These are phyloP conservation scores for Barbus barbus DNA, from an alignment of 2,113 vertebrate species.

Conservation along the genomic window DNA sequence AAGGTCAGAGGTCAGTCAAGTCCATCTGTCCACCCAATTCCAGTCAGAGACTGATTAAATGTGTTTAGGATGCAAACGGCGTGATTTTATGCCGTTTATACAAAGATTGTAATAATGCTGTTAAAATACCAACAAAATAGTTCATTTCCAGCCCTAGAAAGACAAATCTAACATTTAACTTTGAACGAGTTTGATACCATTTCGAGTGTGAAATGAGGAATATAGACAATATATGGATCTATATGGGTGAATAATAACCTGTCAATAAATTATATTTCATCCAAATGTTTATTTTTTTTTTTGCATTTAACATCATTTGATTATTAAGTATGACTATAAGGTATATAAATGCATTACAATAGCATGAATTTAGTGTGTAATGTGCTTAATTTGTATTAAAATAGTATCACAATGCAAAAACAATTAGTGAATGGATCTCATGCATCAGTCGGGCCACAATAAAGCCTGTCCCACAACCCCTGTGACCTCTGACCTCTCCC, in stretches of 20 bases:
- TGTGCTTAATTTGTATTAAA: no score
- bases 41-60: slow-evolving; percentile 55
- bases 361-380: neutral
- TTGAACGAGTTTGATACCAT: neutral
- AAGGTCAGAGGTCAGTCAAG: slow-evolving; percentile 78
- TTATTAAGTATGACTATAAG: neutral
- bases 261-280: neutral
- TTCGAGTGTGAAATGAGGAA: neutral
- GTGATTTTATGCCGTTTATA: neutral
- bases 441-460: slow-evolving; percentile 60
- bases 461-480: no score
- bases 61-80: slow-evolving; percentile 41
- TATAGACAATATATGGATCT: neutral
- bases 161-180: neutral
- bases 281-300: no score
- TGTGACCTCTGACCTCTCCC: slow-evolving; percentile 64
- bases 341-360: neutral
- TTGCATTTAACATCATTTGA: neutral
- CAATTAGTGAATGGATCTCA: slow-evolving; percentile 62
- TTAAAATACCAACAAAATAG: neutral
- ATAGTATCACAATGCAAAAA: no score
- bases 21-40: slow-evolving; percentile 72
- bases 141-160: neutral
- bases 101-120: slow-evolving; percentile 29
- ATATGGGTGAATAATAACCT: neutral